These are phyloP conservation scores for Linepithema humile DNA, from an alignment of 1,140 invertebrate genomes.

Conservation along the genomic window DNA sequence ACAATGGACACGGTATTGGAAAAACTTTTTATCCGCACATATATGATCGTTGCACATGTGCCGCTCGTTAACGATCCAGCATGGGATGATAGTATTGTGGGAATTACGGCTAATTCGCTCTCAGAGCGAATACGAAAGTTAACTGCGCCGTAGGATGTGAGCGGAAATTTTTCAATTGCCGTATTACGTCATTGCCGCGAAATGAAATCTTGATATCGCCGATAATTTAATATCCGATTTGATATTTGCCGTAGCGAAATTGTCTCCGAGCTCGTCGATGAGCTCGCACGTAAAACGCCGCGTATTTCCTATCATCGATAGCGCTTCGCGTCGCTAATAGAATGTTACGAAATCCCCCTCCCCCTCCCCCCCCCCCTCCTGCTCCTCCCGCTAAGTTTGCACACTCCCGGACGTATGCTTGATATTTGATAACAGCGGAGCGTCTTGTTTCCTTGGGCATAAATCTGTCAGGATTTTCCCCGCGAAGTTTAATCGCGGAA, in stretches of 20 bases:
- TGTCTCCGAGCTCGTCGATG: not conserved
- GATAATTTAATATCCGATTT: conserved; percentile 5
- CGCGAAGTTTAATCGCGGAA: not conserved
- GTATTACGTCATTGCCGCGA: not conserved
- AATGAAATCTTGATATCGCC: not conserved
- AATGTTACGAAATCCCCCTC: too few species aligned
- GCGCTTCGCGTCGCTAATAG: too few species aligned
- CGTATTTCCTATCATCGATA: not conserved
- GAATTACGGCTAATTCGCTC: conserved; percentile 31
- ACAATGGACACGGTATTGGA: conserved; percentile 2
- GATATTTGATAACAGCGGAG: not conserved
- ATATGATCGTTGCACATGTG: too few species aligned
- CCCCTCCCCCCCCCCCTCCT: too few species aligned
- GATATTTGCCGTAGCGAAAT: not conserved
- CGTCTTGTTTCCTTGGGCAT: not conserved
- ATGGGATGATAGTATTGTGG: conserved; percentile 6
- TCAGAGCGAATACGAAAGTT: not conserved
- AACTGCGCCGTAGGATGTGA: not conserved
- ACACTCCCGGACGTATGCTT: not conserved
- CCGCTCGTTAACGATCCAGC: not conserved
- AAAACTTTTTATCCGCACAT: conserved; percentile 26
- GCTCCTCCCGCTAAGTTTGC: not conserved
- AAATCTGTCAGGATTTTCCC: not conserved
- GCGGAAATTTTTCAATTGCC: conserved; percentile 9
- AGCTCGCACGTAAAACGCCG: not conserved